A percentile compares a stretch with the other conserved stretches of the same genome.
phyloP scores from a whole-genome alignment of 2,113 vertebrate species.

The Atlantisia rogersi region DNA sequence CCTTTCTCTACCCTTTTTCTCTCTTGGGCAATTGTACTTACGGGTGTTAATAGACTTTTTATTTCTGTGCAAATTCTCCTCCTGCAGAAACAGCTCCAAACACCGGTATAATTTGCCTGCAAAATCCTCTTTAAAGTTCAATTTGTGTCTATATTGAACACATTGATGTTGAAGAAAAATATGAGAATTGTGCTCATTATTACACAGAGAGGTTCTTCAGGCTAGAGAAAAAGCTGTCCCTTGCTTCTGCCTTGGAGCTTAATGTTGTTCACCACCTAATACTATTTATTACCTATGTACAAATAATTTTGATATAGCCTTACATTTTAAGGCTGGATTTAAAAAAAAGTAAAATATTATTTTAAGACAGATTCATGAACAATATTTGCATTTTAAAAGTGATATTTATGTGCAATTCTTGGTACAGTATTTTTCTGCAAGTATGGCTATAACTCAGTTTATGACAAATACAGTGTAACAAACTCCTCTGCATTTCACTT shows the following conservation, averaged over 20 bases:
- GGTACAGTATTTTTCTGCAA: not conserved
- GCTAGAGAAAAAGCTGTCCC: not conserved
- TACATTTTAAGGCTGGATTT: not conserved
- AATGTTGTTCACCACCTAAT: not conserved
- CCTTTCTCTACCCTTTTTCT: not conserved
- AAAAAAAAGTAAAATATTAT: not conserved
- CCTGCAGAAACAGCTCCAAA: not conserved
- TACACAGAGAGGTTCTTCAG: not conserved
- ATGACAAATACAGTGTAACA: not conserved
- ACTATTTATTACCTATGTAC: not conserved
- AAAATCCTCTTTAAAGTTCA: conserved; percentile 26
- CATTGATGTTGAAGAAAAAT: not conserved
- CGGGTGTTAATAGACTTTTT: not conserved
- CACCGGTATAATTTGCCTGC: not conserved
- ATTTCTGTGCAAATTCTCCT: conserved; percentile 3
- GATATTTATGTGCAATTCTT: not conserved
- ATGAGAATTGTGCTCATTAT: not conserved
- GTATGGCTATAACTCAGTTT: not conserved
- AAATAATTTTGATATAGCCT: not conserved
- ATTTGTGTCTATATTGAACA: not conserved
- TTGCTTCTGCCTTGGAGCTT: not conserved
- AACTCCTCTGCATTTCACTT: not conserved
- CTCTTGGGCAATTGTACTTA: not conserved
- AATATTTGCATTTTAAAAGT: conserved; percentile 7
- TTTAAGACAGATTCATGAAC: not conserved